These are phyloP conservation scores for Chelidonichthys spinosus DNA, from an alignment of 2,797 vertebrate genomes.

Conservation along the genomic window DNA sequence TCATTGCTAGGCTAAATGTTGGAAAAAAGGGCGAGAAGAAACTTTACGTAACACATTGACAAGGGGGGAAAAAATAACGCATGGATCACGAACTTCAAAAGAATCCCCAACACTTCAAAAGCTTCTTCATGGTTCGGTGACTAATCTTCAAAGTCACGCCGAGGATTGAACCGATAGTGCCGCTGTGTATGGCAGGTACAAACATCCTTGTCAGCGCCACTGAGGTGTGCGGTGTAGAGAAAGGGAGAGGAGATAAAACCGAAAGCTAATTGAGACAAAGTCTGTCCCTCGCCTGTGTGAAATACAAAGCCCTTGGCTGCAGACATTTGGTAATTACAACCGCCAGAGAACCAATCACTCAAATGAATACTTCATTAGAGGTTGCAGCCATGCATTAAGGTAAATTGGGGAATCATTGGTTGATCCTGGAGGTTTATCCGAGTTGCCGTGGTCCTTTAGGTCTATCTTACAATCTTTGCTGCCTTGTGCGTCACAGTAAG, in stretches of 20 bases:
- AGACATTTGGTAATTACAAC: slow-evolving; percentile 76
- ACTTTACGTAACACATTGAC: slow-evolving; percentile 58
- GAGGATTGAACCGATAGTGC: slow-evolving; percentile 71
- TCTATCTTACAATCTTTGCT: slow-evolving; percentile 16
- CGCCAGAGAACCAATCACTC: slow-evolving; percentile 73
- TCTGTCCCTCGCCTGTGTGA: slow-evolving; percentile 63
- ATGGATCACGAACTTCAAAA: slow-evolving; percentile 68
- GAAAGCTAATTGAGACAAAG: slow-evolving; percentile 82
- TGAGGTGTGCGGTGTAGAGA: slow-evolving; percentile 68
- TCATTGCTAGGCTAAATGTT: slow-evolving; percentile 61
- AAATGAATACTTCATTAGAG: slow-evolving; percentile 67
- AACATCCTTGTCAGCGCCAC: slow-evolving; percentile 64
- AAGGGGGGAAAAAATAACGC: slow-evolving; percentile 26
- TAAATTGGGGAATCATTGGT: slow-evolving; percentile 59
- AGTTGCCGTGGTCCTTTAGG: slow-evolving; percentile 15
- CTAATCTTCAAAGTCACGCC: slow-evolving; percentile 77
- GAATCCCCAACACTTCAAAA: slow-evolving; percentile 71
- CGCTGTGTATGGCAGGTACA: slow-evolving; percentile 68
- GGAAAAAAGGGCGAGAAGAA: slow-evolving; percentile 68
- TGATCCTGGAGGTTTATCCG: slow-evolving; percentile 49
- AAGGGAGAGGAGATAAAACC: slow-evolving; percentile 66
- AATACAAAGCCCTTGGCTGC: slow-evolving; percentile 64
- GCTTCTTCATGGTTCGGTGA: slow-evolving; percentile 69
- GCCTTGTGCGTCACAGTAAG: neutral
- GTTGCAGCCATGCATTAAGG: slow-evolving; percentile 66